Conservation (phyloP, 2,113 vertebrate genomes). For the Corythornis cristatus region DNA sequence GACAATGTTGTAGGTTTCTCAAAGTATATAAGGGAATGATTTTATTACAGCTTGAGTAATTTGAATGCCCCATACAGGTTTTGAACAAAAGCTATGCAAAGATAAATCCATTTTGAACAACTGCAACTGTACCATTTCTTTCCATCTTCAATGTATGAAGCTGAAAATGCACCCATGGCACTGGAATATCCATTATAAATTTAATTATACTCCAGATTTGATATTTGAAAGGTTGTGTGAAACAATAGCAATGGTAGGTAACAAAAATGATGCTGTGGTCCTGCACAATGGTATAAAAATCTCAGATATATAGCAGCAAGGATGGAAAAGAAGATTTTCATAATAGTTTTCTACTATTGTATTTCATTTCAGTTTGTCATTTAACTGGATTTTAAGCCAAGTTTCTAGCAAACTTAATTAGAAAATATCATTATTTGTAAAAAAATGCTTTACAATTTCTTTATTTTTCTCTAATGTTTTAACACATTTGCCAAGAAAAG, state of each 20-base stretch:
- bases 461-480: neutral
- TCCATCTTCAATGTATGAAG: neutral
- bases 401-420: neutral
- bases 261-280: rapidly evolving
- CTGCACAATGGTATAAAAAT: neutral
- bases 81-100: neutral
- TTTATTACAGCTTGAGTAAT: neutral
- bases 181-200: neutral
- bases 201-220: neutral
- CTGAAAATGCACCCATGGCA: neutral
- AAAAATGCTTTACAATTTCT: neutral
- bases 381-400: neutral
- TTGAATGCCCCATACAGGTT: neutral
- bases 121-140: neutral
- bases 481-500: neutral
- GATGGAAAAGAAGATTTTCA: neutral
- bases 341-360: neutral
- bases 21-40: neutral
- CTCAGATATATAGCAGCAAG: neutral
- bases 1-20: neutral
- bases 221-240: rapidly evolving
- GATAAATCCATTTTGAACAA: neutral
- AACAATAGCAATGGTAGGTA: rapidly evolving
- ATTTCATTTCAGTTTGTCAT: neutral
- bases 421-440: neutral